Evolutionary conservation across 2,888 invertebrate species (phyloP), one percentile per base, ranked within the genome.

Genomic region (Papilio elwesi): DNA sequence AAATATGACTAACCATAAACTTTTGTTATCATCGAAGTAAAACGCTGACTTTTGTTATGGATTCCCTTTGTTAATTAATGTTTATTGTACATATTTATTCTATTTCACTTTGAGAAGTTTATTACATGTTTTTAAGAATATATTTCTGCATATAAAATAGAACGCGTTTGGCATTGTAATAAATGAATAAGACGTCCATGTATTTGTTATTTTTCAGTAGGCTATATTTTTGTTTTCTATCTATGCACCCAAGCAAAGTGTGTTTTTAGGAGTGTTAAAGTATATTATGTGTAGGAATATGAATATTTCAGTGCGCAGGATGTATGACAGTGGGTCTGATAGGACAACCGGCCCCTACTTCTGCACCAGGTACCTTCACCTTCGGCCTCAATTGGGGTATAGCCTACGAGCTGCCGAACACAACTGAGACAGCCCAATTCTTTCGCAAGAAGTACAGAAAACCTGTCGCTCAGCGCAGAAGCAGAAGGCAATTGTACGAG

Each of bases 371-470:
- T 5, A 94, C 94, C 66, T 94, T 95, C 79, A 95, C 95, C 11
- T 95, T 95, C 82, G 96, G 95, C 0, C 83, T 96, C 15, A 96
- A 96, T 85, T 96, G 96, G 96, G 96, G 96, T 63, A 95, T 96
- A 52, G 95, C 96, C 0, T 96, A 96, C 74, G 90, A 95, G 74
- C 83, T 95, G 65, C 95, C 95, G 0, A 95, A 95, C 75, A 89
- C 90, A 16, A 94, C 94, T 0, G 94, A 95, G 83, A 93, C 93
- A 0, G 75, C 87, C 0, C 75, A 77, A 0, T 88, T 87, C 66
- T 88, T 86, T 64, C 79, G 84, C 53, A 90, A 90, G 77, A 82
- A 83, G 8, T 74, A 81, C 0, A 82, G 81, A 53, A 91, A 92
- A 70, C 91, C 94, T 0, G 79, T 94, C 6, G 85, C 95, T 43